Percentiles rank a stretch among this genome's conserved stretches.
Conservation (phyloP, 2,113 vertebrate genomes). For the Heterotilapia buettikoferi region DNA sequence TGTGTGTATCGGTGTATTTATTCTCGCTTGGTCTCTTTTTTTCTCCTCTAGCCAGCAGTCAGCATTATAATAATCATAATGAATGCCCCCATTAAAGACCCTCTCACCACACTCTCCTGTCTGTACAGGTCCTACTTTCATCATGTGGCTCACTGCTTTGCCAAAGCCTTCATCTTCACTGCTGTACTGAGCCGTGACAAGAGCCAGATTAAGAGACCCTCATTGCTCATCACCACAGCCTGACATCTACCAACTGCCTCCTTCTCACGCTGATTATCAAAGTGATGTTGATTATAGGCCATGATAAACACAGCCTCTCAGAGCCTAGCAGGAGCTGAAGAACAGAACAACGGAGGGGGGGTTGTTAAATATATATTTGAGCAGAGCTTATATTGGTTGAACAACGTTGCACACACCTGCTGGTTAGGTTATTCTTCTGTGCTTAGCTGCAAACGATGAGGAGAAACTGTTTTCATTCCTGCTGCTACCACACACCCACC, state of each 20-base stretch:
- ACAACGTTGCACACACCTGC: background rate
- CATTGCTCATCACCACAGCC: background rate
- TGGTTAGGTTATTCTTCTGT: background rate
- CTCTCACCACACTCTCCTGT: background rate
- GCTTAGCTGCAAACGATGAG: background rate
- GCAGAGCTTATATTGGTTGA: background rate
- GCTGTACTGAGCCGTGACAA: background rate
- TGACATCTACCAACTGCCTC: background rate
- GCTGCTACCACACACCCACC: background rate
- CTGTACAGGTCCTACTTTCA: constrained; percentile 11
- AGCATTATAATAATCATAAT: background rate
- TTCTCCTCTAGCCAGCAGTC: background rate
- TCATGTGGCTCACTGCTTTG: constrained; percentile 25
- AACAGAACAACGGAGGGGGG: background rate
- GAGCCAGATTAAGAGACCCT: constrained; percentile 3
- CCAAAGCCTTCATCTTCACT: constrained; percentile 27
- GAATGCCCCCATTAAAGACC: background rate
- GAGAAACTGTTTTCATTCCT: background rate
- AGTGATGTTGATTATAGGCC: constrained; percentile 11
- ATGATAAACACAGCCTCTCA: constrained; percentile 1
- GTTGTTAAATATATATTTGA: background rate
- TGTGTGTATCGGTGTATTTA: background rate
- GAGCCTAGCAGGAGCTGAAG: background rate
- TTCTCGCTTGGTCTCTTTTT: background rate
- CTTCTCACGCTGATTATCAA: background rate